Evolutionary conservation across 1,140 invertebrate species (phyloP), one percentile per base, ranked within the genome.

Genomic region (Trigoniulus corallinus): DNA sequence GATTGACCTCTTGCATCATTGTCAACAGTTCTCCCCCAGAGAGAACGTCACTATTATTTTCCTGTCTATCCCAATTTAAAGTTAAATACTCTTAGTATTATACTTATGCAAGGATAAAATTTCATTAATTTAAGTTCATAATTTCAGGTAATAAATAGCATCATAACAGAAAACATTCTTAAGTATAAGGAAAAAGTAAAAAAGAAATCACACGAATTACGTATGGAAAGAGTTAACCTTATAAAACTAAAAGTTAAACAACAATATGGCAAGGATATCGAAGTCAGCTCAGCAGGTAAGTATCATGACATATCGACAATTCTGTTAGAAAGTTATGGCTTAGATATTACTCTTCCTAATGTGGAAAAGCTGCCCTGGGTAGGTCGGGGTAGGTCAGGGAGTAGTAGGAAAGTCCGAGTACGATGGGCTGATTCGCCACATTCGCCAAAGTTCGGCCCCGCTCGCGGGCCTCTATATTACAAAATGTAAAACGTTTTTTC

Each of bases 181-280:
- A 18, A 24, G 3, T 18, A 45, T 13, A 51, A 29, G 7, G 43
- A 20, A 18, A 51, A 24, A 29, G 29, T 39, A 3, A 47, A 39
- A 25, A 29, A 45, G 7, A 45, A 15, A n/a, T 2, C 42, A 18
- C 15, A 20, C 4, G 42, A 3, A 22, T 25, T 51, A 7, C 20
- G 50, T 2, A 45, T n/a, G 46, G 50, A 51, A 46, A 25, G 50
- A 21, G 10, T 45, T 13, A 12, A 37, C 15, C 23, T 51, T 7
- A 51, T 51, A 15, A 12, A 18, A 12, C 3, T 3, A 2, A 4
- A 26, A 51, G 4, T 51, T 2, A 7, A 21, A 29, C 42, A 44
- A 24, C 24, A 46, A 34, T 3, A 26, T 3, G 50, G 50, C 18
- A 51, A 24, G 46, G 24, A 48, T 29, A 22, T 51, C 15, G 50